A percentile compares a stretch with the other conserved stretches of the same genome.
Evolutionary conservation across 2,888 invertebrate species (phyloP).

Genomic region (Aspidiotus rigidus): DNA sequence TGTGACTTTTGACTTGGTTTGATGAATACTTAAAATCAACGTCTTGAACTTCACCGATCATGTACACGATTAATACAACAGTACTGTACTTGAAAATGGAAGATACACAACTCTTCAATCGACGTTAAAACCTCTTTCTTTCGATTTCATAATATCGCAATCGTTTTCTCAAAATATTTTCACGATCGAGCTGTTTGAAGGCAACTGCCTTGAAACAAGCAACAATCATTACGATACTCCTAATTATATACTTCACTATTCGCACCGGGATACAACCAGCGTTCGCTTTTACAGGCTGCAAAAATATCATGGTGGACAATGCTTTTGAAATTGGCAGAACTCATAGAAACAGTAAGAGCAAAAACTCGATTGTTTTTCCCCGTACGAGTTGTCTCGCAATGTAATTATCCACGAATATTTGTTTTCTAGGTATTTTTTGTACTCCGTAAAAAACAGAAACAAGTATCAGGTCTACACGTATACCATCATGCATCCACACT

Average conservation of each 20-base stretch:
- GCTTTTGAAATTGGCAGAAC: constrained; percentile 56
- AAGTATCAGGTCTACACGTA: constrained; percentile 61
- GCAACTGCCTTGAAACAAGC: neutral
- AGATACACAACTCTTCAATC: too few species aligned
- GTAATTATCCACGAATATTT: neutral
- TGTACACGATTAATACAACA: too few species aligned
- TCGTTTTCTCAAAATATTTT: too few species aligned
- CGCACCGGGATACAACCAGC: neutral
- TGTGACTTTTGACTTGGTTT: too few species aligned
- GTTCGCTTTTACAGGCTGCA: constrained; percentile 41
- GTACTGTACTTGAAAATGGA: too few species aligned
- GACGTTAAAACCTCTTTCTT: too few species aligned
- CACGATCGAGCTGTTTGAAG: too few species aligned
- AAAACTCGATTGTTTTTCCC: constrained; percentile 24
- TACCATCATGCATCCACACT: constrained; percentile 61
- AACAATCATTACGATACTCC: neutral
- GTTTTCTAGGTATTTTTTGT: constrained; percentile 51
- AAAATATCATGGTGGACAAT: constrained; percentile 54
- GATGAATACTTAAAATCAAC: too few species aligned
- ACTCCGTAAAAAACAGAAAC: constrained; percentile 59
- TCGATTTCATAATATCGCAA: too few species aligned
- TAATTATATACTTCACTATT: too few species aligned
- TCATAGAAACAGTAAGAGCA: constrained; percentile 52
- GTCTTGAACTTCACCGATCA: too few species aligned
- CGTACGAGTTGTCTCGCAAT: constrained; percentile 15